Percentiles rank a stretch among this genome's conserved stretches.
These are phyloP conservation scores for Plagodis pulveraria DNA, from an alignment of 2,888 invertebrate genomes.

Conservation along the genomic window DNA sequence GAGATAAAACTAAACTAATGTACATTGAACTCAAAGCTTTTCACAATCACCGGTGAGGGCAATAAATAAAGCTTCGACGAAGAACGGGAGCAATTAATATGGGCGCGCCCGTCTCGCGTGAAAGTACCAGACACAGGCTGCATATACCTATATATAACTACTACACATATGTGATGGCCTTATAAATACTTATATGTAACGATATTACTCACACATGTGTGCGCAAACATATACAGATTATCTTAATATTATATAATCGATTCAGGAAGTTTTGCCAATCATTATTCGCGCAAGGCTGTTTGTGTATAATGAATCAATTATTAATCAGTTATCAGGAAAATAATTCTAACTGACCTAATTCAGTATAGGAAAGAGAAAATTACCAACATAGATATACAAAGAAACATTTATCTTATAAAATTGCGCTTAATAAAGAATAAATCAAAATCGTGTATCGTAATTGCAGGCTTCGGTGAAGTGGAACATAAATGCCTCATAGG, in stretches of 20 bases:
- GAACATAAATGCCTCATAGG: slow-evolving; percentile 68
- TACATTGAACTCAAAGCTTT: slow-evolving; percentile 78
- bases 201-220: slow-evolving; percentile 30
- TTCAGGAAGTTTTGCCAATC: slow-evolving; percentile 24
- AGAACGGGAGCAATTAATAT: slow-evolving; percentile 85
- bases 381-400: slow-evolving; percentile 32
- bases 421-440: slow-evolving; percentile 71
- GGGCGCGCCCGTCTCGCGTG: slow-evolving; percentile 80
- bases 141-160: slow-evolving; percentile 59
- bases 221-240: slow-evolving; percentile 9
- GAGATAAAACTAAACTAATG: slow-evolving; percentile 81
- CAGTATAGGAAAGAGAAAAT: slow-evolving; percentile 22
- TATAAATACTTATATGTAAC: slow-evolving; percentile 35
- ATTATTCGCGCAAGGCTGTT: slow-evolving; percentile 17
- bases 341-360: slow-evolving; percentile 8
- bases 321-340: slow-evolving; percentile 4
- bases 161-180: slow-evolving; percentile 32
- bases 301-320: neutral
- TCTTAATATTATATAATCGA: slow-evolving; percentile 28
- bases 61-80: slow-evolving; percentile 83
- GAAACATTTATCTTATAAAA: slow-evolving; percentile 66
- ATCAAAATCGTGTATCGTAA: slow-evolving; percentile 66
- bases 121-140: slow-evolving; percentile 74
- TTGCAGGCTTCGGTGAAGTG: slow-evolving; percentile 62
- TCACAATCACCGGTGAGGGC: slow-evolving; percentile 79